Evolutionary conservation across 2,888 invertebrate genomes (phyloP).

Genomic region (Petrolisthes manimaculis): DNA sequence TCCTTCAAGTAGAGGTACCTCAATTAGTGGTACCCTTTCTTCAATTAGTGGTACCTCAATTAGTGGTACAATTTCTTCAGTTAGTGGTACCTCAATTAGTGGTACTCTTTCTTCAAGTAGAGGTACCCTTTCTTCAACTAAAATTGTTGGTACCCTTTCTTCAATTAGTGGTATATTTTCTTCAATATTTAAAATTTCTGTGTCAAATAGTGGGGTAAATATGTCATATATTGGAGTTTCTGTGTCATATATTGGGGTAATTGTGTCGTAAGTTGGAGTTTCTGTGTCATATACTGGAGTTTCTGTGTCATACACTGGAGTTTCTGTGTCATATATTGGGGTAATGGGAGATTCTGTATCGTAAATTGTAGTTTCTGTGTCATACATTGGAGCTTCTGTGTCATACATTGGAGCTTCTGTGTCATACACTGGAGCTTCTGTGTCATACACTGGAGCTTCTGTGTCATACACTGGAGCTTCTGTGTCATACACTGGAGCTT

Average conservation of each 20-base stretch:
- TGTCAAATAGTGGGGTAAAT: background rate
- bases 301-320: background rate
- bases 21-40: background rate
- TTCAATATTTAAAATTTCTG: background rate
- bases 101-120: background rate
- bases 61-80: background rate
- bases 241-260: no score
- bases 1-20: background rate
- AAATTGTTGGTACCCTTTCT: background rate
- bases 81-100: background rate
- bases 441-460: background rate
- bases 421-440: background rate
- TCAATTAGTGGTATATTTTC: background rate
- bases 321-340: background rate
- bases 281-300: no score
- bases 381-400: no score
- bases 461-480: no score
- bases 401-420: background rate
- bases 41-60: background rate
- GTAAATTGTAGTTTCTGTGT: no score
- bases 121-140: background rate
- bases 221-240: background rate
- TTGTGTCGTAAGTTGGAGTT: no score
- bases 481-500: no score
- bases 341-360: no score